Percentiles rank a stretch among this genome's conserved stretches.
phyloP scores from a whole-genome alignment of 2,888 invertebrate genomes.

The Hypselothyrea guttata region DNA sequence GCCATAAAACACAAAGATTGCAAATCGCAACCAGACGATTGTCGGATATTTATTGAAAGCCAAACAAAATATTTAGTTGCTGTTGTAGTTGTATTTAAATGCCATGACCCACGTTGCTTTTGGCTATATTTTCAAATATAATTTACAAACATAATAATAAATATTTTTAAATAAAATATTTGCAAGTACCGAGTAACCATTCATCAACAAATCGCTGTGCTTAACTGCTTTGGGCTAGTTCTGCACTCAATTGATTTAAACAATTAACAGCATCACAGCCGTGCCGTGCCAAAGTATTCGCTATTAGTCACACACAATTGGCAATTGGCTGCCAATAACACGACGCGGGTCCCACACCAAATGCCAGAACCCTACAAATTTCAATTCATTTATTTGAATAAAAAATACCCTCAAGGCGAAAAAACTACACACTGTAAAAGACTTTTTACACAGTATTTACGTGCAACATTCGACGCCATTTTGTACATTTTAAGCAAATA shows the following conservation, averaged over 20 bases:
- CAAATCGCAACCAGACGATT: slow-evolving; percentile 36
- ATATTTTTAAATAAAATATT: no score
- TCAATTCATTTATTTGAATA: slow-evolving; percentile 30
- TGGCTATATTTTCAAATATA: no score
- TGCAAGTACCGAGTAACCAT: no score
- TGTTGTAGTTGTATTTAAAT: slow-evolving; percentile 30
- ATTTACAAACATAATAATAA: no score
- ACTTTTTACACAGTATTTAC: no score
- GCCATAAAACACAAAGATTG: slow-evolving; percentile 31
- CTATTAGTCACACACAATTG: slow-evolving; percentile 62
- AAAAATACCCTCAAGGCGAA: not conserved
- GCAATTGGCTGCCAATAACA: slow-evolving; percentile 53
- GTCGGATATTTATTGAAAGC: slow-evolving; percentile 29
- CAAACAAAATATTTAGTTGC: slow-evolving; percentile 31
- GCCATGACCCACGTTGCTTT: slow-evolving; percentile 29
- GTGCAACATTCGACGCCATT: no score
- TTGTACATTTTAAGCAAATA: no score
- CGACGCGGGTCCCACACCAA: slow-evolving; percentile 12
- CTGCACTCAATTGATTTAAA: slow-evolving; percentile 41
- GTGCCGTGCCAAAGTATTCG: slow-evolving; percentile 14
- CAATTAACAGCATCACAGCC: slow-evolving; percentile 61
- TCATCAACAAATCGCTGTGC: not conserved
- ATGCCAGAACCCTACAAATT: slow-evolving; percentile 12
- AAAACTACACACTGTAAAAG: no score
- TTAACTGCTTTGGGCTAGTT: slow-evolving; percentile 11